Percentiles rank a stretch among this genome's conserved stretches.
Evolutionary conservation across 2,888 invertebrate genomes (phyloP).

Genomic region (Stegophylla sp.): DNA sequence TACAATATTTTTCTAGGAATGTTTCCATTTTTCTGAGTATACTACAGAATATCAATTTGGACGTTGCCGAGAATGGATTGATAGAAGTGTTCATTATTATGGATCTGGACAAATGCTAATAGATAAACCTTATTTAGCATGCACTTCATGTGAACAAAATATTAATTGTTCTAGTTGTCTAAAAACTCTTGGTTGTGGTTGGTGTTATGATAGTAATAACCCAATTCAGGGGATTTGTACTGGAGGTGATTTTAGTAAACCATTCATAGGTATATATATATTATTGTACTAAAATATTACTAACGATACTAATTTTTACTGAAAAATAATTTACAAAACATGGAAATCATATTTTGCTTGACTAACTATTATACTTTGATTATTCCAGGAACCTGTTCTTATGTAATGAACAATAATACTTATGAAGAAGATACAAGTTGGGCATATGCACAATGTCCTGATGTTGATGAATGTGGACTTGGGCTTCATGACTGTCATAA

Average conservation of each 20-base stretch:
- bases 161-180: constrained; percentile 81
- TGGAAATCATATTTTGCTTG: background rate
- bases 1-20: constrained; percentile 69
- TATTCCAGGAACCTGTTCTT: constrained; percentile 68
- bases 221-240: constrained; percentile 86
- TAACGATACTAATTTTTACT: background rate
- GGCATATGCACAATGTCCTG: constrained; percentile 91
- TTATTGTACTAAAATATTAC: background rate
- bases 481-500: constrained; percentile 87
- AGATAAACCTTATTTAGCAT: constrained; percentile 64
- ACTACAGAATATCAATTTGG: constrained; percentile 94
- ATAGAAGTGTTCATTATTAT: constrained; percentile 67
- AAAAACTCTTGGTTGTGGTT: constrained; percentile 86
- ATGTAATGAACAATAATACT: constrained; percentile 68
- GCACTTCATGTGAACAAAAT: constrained; percentile 80
- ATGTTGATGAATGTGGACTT: constrained; percentile 91
- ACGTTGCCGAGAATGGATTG: constrained; percentile 90
- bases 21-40: constrained; percentile 94
- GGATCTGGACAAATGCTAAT: constrained; percentile 43
- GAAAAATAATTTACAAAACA: background rate
- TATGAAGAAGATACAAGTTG: constrained; percentile 75
- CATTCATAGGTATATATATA: constrained; percentile 69
- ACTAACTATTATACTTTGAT: constrained; percentile 1
- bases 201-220: constrained; percentile 89
- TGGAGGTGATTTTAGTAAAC: constrained; percentile 84